These are phyloP conservation scores for Coenonympha glycerion DNA, from an alignment of 2,888 invertebrate species.

Conservation along the genomic window DNA sequence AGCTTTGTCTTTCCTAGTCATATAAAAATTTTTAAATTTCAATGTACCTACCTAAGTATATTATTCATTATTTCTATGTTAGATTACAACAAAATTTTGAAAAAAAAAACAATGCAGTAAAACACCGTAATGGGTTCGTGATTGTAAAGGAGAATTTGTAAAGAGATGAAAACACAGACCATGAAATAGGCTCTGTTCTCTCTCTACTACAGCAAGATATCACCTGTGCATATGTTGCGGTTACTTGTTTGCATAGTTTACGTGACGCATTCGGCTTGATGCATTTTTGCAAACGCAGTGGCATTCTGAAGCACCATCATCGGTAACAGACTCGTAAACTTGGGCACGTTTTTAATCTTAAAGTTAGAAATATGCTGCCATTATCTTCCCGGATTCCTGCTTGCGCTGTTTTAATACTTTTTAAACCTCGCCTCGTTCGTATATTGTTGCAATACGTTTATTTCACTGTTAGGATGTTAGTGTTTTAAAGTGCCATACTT, in stretches of 20 bases:
- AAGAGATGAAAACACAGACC: too few species aligned
- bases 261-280: background rate
- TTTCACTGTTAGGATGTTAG: background rate
- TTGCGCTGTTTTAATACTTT: background rate
- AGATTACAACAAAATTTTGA: too few species aligned
- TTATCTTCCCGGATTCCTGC: background rate
- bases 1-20: too few species aligned
- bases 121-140: too few species aligned
- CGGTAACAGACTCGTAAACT: constrained; percentile 15
- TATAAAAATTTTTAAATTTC: too few species aligned
- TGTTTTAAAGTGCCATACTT: too few species aligned
- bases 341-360: constrained; percentile 23
- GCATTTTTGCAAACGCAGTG: constrained; percentile 3
- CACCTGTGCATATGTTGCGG: background rate
- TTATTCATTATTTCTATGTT: too few species aligned
- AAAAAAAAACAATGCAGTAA: too few species aligned
- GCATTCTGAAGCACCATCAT: constrained; percentile 14
- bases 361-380: background rate
- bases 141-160: too few species aligned
- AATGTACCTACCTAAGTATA: too few species aligned
- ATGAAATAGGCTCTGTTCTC: too few species aligned
- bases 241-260: constrained; percentile 1
- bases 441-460: background rate
- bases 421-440: background rate
- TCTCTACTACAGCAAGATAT: too few species aligned